phyloP scores from a whole-genome alignment of 2,888 invertebrate genomes.

The Tachina lurida region DNA sequence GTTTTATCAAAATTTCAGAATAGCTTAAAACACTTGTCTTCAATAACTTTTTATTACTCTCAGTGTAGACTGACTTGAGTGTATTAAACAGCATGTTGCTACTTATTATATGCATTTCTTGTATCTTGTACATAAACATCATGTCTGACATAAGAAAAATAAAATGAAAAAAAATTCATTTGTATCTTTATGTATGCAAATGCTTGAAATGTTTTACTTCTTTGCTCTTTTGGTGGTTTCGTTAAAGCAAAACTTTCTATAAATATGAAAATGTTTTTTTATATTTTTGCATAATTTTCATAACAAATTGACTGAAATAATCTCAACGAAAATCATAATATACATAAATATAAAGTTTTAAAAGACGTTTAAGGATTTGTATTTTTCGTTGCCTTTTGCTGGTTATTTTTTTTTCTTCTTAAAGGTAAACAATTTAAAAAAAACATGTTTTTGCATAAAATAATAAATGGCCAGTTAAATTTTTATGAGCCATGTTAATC shows the following conservation, averaged over 20 bases:
- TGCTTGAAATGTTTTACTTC: not conserved
- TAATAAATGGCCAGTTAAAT: too few relatives aligned
- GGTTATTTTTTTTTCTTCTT: not conserved
- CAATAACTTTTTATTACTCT: not conserved
- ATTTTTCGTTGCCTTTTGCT: not conserved
- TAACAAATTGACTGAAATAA: conserved; percentile 34
- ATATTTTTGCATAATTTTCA: conserved; percentile 14
- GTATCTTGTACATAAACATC: conserved; percentile 19
- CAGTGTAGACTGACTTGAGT: not conserved
- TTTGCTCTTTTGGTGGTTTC: not conserved
- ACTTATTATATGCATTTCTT: conserved; percentile 35
- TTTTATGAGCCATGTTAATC: too few relatives aligned
- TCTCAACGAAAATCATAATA: not conserved
- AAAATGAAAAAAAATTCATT: not conserved
- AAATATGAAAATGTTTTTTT: conserved; percentile 15
- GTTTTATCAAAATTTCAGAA: too few relatives aligned
- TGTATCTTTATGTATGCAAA: conserved; percentile 35
- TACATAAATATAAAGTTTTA: not conserved
- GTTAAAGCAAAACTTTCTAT: not conserved
- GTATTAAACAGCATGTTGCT: conserved; percentile 43
- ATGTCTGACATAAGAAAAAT: conserved; percentile 22
- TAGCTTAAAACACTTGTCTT: too few relatives aligned
- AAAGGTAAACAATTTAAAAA: not conserved
- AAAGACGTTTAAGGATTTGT: conserved; percentile 6
- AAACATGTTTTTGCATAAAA: too few relatives aligned